These are phyloP conservation scores for Phymatocera aterrima DNA, from an alignment of 2,888 invertebrate genomes.

Conservation along the genomic window DNA sequence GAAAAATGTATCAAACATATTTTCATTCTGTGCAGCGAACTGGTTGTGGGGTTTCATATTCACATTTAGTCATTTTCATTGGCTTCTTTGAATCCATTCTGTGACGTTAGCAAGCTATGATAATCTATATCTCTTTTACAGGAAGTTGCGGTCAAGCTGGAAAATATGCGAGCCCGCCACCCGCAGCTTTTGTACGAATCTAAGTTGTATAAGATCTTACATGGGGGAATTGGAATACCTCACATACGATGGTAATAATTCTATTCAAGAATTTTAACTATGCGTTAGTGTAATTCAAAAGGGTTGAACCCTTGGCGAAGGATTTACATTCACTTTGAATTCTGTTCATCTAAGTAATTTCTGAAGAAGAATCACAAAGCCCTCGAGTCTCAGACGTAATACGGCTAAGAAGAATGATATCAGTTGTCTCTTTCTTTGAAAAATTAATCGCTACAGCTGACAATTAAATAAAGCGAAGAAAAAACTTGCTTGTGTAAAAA, in stretches of 20 bases:
- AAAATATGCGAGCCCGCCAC: constrained; percentile 96
- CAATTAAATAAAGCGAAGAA: no score
- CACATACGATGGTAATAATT: constrained; percentile 84
- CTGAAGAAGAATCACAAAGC: no score
- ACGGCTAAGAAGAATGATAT: no score
- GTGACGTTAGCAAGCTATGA: constrained; percentile 1
- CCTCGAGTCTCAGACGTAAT: no score
- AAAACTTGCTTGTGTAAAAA: no score
- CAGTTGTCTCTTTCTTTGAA: no score
- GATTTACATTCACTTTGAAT: not conserved
- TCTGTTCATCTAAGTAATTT: no score
- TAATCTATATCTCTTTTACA: constrained; percentile 73
- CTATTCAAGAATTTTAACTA: not conserved
- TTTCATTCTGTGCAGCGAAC: not conserved
- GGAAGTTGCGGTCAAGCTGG: constrained; percentile 99
- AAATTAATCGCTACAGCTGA: no score
- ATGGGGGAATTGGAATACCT: constrained; percentile 97
- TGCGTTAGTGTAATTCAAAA: not conserved
- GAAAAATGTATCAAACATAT: not conserved
- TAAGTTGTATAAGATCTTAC: constrained; percentile 98
- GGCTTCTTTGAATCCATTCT: constrained; percentile 16
- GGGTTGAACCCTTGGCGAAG: constrained; percentile 34
- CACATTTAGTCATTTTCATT: constrained; percentile 5
- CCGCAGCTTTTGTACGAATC: constrained; percentile 99
- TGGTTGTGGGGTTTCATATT: constrained; percentile 15